These are phyloP conservation scores for Diaphora mendica DNA, from an alignment of 2,888 invertebrate species.

Conservation along the genomic window DNA sequence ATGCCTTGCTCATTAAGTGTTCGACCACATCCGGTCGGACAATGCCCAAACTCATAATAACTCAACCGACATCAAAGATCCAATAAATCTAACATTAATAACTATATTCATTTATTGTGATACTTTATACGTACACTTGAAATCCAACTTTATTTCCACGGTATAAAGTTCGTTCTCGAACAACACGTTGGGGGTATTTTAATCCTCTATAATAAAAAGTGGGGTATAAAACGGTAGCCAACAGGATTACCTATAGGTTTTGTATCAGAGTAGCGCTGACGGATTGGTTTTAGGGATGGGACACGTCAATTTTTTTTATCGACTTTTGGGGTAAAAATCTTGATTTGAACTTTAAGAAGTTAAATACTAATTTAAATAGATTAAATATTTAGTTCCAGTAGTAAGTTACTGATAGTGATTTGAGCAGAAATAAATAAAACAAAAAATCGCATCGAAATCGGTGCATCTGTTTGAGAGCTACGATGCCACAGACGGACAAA, in stretches of 20 bases:
- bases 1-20: constrained; percentile 54
- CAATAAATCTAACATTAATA: constrained; percentile 80
- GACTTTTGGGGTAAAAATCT: constrained; percentile 21
- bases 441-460: too few relatives aligned
- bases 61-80: constrained; percentile 64
- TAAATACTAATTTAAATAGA: not conserved
- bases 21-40: constrained; percentile 58
- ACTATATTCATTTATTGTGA: constrained; percentile 65
- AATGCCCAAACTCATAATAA: constrained; percentile 63
- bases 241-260: constrained; percentile 77
- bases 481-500: too few relatives aligned
- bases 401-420: not conserved
- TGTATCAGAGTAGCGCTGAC: constrained; percentile 74
- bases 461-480: too few relatives aligned
- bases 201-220: constrained; percentile 71
- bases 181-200: constrained; percentile 46
- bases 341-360: not conserved
- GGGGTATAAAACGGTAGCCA: constrained; percentile 80
- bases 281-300: constrained; percentile 59
- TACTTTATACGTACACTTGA: constrained; percentile 26
- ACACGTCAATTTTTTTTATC: constrained; percentile 29
- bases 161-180: constrained; percentile 33
- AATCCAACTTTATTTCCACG: constrained; percentile 29
- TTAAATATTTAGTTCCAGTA: too few relatives aligned
- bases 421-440: not conserved